These are phyloP conservation scores for Ceuthmochares aereus DNA, from an alignment of 2,113 vertebrate species.

Conservation along the genomic window DNA sequence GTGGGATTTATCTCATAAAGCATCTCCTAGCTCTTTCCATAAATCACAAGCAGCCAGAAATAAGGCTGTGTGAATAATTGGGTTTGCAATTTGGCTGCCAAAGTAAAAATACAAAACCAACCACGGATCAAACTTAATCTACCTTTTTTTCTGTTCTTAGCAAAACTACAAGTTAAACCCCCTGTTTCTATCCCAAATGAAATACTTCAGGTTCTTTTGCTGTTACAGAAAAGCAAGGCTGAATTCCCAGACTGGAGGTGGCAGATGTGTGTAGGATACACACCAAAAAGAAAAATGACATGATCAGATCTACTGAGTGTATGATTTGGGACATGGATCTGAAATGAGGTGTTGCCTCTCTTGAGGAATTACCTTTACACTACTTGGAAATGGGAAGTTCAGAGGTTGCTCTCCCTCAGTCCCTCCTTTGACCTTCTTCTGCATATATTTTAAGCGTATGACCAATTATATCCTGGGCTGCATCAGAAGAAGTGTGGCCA, in stretches of 20 bases:
- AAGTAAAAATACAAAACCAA: not conserved
- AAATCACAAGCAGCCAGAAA: not conserved
- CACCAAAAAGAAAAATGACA: not conserved
- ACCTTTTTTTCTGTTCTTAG: not conserved
- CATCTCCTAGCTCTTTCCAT: not conserved
- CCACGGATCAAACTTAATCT: not conserved
- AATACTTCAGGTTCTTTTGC: not conserved
- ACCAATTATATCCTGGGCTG: no score
- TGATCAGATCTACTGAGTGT: no score
- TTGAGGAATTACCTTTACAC: not conserved
- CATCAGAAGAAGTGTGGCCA: no score
- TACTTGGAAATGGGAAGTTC: not conserved
- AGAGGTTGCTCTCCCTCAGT: not conserved
- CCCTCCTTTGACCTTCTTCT: not conserved
- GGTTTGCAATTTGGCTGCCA: not conserved
- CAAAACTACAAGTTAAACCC: not conserved
- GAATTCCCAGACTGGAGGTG: not conserved
- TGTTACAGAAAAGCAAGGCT: not conserved
- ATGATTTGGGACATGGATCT: not conserved
- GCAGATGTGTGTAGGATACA: fast-evolving
- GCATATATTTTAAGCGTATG: not conserved
- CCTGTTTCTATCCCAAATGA: not conserved
- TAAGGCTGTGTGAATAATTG: not conserved
- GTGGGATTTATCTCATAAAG: not conserved
- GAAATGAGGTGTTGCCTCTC: not conserved